Conservation (phyloP, 2,113 vertebrate species). For the Dicrurus megarhynchus region DNA sequence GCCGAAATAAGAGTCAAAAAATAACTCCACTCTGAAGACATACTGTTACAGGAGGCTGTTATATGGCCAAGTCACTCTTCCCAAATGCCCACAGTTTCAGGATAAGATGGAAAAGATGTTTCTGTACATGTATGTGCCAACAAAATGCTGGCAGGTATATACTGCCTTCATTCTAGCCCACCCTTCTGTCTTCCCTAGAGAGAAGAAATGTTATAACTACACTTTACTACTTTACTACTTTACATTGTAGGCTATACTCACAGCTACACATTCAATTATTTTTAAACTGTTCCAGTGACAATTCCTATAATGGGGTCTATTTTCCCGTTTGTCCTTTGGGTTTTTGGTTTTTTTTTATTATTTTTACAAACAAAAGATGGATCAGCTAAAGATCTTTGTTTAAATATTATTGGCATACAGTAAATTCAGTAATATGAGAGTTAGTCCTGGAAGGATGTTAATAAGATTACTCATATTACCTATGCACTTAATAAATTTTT, state of each 20-base stretch:
- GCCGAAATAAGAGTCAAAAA: background rate
- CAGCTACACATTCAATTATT: background rate
- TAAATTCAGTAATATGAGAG: slow-evolving; percentile 11
- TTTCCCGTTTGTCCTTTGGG: background rate
- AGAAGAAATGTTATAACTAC: background rate
- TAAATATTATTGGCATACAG: slow-evolving; percentile 4
- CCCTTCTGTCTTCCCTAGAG: background rate
- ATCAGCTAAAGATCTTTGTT: background rate
- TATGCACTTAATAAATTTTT: slow-evolving; percentile 23
- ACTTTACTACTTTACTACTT: no score
- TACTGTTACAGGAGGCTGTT: background rate
- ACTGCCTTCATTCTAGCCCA: background rate
- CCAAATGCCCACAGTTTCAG: background rate
- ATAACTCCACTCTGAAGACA: background rate
- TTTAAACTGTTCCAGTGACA: background rate
- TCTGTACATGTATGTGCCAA: background rate
- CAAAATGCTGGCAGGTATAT: background rate
- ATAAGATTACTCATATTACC: slow-evolving; percentile 45
- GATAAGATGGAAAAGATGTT: background rate
- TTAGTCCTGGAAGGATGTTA: slow-evolving; percentile 6
- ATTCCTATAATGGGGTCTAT: background rate
- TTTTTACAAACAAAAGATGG: background rate
- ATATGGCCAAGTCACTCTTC: background rate
- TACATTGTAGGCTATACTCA: background rate
- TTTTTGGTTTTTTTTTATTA: background rate